These are phyloP conservation scores for Allobates femoralis DNA, from an alignment of 2,797 vertebrate species.

Conservation along the genomic window DNA sequence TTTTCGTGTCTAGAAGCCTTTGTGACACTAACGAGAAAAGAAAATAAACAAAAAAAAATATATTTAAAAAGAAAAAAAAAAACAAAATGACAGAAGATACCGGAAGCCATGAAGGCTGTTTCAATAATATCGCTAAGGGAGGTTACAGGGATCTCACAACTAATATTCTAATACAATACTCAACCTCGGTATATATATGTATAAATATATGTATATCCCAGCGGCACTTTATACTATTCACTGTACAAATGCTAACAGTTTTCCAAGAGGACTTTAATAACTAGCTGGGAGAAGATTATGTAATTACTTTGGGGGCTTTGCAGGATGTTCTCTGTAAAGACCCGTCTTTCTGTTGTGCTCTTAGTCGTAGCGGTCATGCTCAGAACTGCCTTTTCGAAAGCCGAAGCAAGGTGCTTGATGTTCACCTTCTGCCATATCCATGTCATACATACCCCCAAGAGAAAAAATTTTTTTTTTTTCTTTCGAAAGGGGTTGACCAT, in stretches of 20 bases:
- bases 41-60: constrained; percentile 48
- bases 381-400: constrained; percentile 93
- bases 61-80: constrained; percentile 5
- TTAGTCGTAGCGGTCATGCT: constrained; percentile 91
- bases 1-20: constrained; percentile 84
- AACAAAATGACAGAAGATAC: constrained; percentile 68
- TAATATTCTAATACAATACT: constrained; percentile 85
- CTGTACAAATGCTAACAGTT: constrained; percentile 93
- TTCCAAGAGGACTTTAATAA: constrained; percentile 81
- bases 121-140: constrained; percentile 84
- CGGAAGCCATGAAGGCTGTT: constrained; percentile 77
- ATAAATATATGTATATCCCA: constrained; percentile 88
- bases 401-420: constrained; percentile 91
- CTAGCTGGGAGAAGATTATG: constrained; percentile 82
- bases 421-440: constrained; percentile 88
- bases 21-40: constrained; percentile 88
- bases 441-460: constrained; percentile 84
- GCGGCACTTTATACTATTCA: constrained; percentile 99
- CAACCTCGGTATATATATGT: constrained; percentile 90
- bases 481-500: constrained; percentile 77
- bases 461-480: constrained; percentile 69
- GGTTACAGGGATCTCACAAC: constrained; percentile 92
- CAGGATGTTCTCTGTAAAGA: constrained; percentile 78
- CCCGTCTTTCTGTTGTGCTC: constrained; percentile 87
- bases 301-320: constrained; percentile 81